Evolutionary conservation across 2,113 vertebrate genomes (phyloP).

Genomic region (Lepus europaeus): DNA sequence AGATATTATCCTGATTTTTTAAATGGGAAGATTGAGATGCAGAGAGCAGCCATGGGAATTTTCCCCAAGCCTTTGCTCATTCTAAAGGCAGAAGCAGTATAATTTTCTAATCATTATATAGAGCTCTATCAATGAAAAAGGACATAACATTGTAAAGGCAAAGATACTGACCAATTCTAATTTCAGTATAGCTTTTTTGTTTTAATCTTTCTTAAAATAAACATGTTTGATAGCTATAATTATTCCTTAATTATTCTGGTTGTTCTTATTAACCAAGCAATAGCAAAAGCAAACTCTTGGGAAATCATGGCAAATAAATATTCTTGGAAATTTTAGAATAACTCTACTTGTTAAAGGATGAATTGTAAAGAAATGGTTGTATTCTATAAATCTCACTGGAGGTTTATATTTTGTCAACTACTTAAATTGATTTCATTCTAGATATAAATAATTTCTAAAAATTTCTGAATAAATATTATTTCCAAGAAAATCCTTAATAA

Average conservation of each 20-base stretch:
- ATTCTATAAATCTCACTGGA: neutral
- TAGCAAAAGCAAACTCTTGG: neutral
- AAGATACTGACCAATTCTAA: conserved; percentile 37
- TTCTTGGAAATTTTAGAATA: conserved; percentile 6
- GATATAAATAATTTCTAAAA: conserved; percentile 30
- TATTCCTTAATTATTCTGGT: neutral
- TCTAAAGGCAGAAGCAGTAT: neutral
- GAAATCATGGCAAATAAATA: neutral
- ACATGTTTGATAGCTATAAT: neutral
- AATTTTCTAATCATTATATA: conserved; percentile 38
- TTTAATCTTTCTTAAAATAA: conserved; percentile 45
- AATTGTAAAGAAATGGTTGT: neutral
- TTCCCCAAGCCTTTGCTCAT: neutral
- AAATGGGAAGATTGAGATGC: conserved; percentile 24
- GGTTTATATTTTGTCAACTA: neutral
- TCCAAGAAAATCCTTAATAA: conserved; percentile 61
- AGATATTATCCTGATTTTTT: conserved; percentile 47
- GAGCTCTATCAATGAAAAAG: neutral
- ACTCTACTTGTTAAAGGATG: neutral
- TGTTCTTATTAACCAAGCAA: conserved; percentile 34
- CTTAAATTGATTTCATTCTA: conserved; percentile 43
- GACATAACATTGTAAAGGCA: neutral
- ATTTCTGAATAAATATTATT: neutral
- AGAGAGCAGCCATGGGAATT: neutral
- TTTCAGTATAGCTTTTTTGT: neutral